Conservation (phyloP, 2,797 vertebrate species). For the Aplochiton taeniatus region DNA sequence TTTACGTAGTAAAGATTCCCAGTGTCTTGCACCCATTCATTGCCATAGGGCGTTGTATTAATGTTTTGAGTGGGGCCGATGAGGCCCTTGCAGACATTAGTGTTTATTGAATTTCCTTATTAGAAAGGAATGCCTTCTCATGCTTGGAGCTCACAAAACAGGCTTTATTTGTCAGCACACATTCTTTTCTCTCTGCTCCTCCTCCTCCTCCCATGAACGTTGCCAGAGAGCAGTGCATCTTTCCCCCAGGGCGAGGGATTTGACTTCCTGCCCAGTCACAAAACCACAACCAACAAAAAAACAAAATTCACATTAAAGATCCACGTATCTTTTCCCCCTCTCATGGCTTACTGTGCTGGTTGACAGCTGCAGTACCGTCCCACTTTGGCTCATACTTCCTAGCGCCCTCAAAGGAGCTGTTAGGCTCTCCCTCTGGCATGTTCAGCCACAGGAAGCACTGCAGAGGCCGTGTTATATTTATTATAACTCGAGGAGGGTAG, state of each 20-base stretch:
- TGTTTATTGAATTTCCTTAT: conserved; percentile 50
- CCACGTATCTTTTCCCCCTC: conserved; percentile 18
- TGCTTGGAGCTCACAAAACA: conserved; percentile 52
- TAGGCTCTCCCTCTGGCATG: conserved; percentile 29
- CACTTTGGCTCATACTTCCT: conserved; percentile 33
- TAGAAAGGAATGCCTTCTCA: conserved; percentile 56
- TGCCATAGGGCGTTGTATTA: conserved; percentile 26
- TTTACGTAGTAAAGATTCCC: not conserved
- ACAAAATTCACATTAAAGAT: conserved; percentile 33
- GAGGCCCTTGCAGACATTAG: conserved; percentile 36
- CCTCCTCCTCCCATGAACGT: conserved; percentile 38
- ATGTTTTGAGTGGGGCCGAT: conserved; percentile 39
- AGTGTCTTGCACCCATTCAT: conserved; percentile 26
- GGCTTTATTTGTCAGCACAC: conserved; percentile 49
- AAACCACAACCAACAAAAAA: conserved; percentile 49
- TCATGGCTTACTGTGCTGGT: conserved; percentile 11
- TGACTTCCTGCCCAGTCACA: conserved; percentile 46
- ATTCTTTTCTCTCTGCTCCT: conserved; percentile 26
- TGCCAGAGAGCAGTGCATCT: conserved; percentile 33
- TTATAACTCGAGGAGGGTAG: conserved; percentile 29
- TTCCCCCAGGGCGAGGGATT: conserved; percentile 32
- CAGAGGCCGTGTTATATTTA: conserved; percentile 55
- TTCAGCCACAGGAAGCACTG: conserved; percentile 35
- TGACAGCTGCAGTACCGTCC: conserved; percentile 37
- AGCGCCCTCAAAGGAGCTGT: conserved; percentile 29